phyloP scores from a whole-genome alignment of 2,797 vertebrate species.

The Xiphorhynchus erythropygius region DNA sequence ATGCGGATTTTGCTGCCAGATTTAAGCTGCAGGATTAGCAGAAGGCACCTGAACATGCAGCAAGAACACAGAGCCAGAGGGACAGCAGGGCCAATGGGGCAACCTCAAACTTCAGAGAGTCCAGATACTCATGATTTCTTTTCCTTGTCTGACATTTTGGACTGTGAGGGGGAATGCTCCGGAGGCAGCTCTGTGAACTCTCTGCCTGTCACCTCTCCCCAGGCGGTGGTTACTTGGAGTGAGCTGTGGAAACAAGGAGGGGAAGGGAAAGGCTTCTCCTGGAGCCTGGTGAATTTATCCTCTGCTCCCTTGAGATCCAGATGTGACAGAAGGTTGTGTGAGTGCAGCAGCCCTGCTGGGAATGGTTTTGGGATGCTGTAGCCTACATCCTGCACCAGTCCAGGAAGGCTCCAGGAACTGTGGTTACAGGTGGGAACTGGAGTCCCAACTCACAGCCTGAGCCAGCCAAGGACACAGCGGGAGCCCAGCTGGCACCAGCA shows the following conservation, averaged over 20 bases:
- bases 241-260: background rate
- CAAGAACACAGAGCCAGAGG: background rate
- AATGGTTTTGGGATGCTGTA: background rate
- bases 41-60: background rate
- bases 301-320: background rate
- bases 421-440: background rate
- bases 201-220: background rate
- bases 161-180: background rate
- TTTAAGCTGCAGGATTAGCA: background rate
- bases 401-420: background rate
- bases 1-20: background rate
- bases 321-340: background rate
- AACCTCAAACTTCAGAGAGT: no score
- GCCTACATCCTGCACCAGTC: background rate
- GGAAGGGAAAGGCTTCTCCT: background rate
- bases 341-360: background rate
- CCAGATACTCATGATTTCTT: background rate
- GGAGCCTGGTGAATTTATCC: background rate
- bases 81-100: fast-evolving
- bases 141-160: background rate
- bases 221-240: background rate
- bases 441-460: background rate
- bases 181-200: background rate
- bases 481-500: background rate
- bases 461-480: background rate